Evolutionary conservation across 1,140 invertebrate genomes (phyloP).

Genomic region (Asobara japonica): DNA sequence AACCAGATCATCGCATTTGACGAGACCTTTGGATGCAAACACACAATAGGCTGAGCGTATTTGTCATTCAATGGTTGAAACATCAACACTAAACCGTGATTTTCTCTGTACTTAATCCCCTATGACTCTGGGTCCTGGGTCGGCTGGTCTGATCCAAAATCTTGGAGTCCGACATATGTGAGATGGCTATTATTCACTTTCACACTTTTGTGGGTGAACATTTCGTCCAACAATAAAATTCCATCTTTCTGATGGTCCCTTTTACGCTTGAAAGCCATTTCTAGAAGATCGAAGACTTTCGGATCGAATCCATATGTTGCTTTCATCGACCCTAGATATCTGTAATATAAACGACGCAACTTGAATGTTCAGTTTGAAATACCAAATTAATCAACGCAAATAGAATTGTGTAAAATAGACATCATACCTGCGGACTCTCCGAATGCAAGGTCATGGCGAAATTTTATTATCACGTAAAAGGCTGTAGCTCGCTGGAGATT

Average conservation of each 20-base stretch:
- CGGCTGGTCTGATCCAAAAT: conserved; percentile 33
- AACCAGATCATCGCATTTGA: conserved; percentile 21
- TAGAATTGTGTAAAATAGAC: background rate
- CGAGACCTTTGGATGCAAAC: conserved; percentile 31
- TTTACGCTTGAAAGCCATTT: conserved; percentile 21
- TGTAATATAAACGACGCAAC: conserved; percentile 1
- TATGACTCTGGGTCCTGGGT: background rate
- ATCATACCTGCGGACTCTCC: conserved; percentile 28
- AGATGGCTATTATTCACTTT: conserved; percentile 18
- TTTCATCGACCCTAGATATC: conserved; percentile 23
- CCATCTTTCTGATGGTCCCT: conserved; percentile 27
- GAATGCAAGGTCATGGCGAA: conserved; percentile 25
- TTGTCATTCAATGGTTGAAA: conserved; percentile 24
- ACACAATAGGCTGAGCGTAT: conserved; percentile 34
- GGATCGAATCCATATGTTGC: conserved; percentile 31
- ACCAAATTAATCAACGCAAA: background rate
- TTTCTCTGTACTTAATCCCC: conserved; percentile 18
- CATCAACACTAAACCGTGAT: conserved; percentile 35
- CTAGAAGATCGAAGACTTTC: conserved; percentile 30
- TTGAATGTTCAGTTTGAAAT: background rate
- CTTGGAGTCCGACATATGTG: conserved; percentile 23
- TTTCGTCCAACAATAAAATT: conserved; percentile 34
- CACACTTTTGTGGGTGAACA: conserved; percentile 29
- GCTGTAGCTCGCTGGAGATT: conserved; percentile 26
- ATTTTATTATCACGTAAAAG: conserved; percentile 23